Conservation (phyloP, 2,113 vertebrate genomes). For the Choloepus hoffmanni region DNA sequence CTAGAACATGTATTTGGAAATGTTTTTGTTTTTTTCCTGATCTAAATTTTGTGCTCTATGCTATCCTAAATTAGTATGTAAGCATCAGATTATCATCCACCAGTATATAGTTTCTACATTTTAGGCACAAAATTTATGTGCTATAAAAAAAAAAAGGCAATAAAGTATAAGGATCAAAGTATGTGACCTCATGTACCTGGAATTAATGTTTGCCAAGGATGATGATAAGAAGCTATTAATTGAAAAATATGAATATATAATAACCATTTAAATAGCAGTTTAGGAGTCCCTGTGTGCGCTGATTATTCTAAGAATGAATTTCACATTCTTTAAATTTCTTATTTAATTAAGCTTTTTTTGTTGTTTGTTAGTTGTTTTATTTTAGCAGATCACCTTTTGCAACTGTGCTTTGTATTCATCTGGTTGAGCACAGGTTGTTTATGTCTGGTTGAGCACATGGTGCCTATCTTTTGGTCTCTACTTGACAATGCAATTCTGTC, state of each 20-base stretch:
- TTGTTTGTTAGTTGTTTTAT: background rate
- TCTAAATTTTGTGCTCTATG: background rate
- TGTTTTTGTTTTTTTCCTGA: background rate
- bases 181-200: background rate
- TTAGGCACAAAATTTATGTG: background rate
- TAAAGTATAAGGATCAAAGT: background rate
- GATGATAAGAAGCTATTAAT: background rate
- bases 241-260: background rate
- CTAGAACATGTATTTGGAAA: background rate
- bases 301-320: slow-evolving; percentile 27
- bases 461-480: background rate
- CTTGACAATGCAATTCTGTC: background rate
- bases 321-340: background rate
- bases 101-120: background rate
- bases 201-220: background rate
- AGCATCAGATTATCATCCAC: background rate
- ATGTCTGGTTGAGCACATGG: background rate
- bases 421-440: background rate
- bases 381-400: background rate
- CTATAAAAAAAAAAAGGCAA: background rate
- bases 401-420: background rate
- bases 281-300: background rate
- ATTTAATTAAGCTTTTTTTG: background rate
- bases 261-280: background rate
- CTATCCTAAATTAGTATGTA: background rate